Base-by-base conservation (phyloP, 1,140 invertebrate genomes). In the Zaprionus kolodkinae region DNA sequence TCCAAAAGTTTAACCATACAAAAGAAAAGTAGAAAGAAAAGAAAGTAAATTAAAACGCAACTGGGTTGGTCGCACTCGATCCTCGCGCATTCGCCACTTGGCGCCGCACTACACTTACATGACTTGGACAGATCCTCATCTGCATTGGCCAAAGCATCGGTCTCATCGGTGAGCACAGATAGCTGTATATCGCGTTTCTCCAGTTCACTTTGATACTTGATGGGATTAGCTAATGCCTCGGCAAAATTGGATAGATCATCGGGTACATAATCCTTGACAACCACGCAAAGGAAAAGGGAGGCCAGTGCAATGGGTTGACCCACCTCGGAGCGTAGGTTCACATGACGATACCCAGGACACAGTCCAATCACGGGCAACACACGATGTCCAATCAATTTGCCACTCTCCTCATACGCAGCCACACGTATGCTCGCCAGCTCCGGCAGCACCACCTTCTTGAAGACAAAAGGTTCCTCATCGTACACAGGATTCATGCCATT, bases 391-490 rank as follows among this genome's bases (percentile, higher is more conserved):
- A 99, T 96, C 56, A 99, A 95, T 91, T 96, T 96, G 9, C 98
- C 98, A 25, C 96, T 95, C 92, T 99, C 99, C 93, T 99, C 99
- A 93, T 98, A 99, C 1, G 98, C 99, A 5, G 98, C 96, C 79
- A 99, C 97, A 57, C 99, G 95, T 33, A 99, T 94, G 69, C 97
- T 98, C 15, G 99, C 99, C 73, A 99, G 93, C 91, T 99, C 98
- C 0, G 99, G 99, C 33, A 99, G 94, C 15, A 99, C 99, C 63
- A 99, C 98, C 95, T 99, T 99, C 93, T 99, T 99, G 90, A 99
- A 99, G 4, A 98, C 96, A 93, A 99, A 99, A 9, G 98, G 97
- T 72, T 99, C 98, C 81, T 99, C 99, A 72, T 98, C 97, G 92
- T 97, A 99, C 25, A 97, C 95, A 9, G 97, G 99, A 94, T 98